A percentile compares a stretch with the other conserved stretches of the same genome.
phyloP scores from a whole-genome alignment of 2,888 invertebrate species.

The Ennomos fuscantarius region DNA sequence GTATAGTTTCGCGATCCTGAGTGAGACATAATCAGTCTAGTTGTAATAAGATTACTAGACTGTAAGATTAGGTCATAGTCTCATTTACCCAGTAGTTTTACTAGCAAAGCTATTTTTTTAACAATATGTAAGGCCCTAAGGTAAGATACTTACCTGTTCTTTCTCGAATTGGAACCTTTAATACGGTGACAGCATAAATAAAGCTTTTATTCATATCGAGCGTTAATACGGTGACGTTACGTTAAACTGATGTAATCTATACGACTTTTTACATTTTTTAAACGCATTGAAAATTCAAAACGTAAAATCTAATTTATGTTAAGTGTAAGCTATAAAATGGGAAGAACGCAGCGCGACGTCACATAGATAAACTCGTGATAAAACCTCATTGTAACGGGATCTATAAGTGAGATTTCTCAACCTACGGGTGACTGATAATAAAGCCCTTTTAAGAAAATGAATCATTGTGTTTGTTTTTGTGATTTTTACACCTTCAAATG shows the following conservation, averaged over 20 bases:
- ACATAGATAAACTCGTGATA: conserved; percentile 24
- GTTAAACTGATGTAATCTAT: conserved; percentile 27
- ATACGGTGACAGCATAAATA: conserved; percentile 6
- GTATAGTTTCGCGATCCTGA: too few species aligned
- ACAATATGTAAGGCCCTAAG: too few species aligned
- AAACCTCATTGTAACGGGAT: conserved; percentile 25
- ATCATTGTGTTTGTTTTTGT: too few species aligned
- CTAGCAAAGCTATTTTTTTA: too few species aligned
- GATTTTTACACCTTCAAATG: too few species aligned
- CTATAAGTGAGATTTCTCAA: neutral
- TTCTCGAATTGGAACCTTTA: conserved; percentile 13
- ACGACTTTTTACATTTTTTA: conserved; percentile 26
- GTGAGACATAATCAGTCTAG: too few species aligned
- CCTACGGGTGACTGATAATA: too few species aligned
- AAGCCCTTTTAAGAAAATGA: too few species aligned
- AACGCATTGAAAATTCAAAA: conserved; percentile 27
- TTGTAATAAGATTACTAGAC: too few species aligned
- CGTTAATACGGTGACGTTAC: conserved; percentile 20
- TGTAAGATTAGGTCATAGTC: too few species aligned
- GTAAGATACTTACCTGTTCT: neutral
- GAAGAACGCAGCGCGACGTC: conserved; percentile 24
- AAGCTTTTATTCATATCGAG: conserved; percentile 23
- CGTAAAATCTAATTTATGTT: conserved; percentile 33
- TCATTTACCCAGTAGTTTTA: too few species aligned
- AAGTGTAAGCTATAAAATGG: conserved; percentile 32